These are phyloP conservation scores for Alosa alosa DNA, from an alignment of 2,113 vertebrate species.

Conservation along the genomic window DNA sequence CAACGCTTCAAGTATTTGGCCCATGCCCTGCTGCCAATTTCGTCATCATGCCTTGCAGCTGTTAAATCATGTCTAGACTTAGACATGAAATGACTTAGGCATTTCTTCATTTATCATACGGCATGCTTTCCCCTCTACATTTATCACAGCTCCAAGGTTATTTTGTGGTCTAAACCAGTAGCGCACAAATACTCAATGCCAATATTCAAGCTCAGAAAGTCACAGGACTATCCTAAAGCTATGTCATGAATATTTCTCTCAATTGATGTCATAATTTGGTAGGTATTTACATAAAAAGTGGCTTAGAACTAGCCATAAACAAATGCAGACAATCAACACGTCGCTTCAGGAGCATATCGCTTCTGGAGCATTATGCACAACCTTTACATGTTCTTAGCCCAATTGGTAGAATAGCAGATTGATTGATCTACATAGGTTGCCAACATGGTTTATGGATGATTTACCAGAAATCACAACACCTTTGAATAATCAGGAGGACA, in stretches of 20 bases:
- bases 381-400: neutral
- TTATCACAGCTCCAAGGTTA: slow-evolving; percentile 8
- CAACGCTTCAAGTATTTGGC: neutral
- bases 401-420: neutral
- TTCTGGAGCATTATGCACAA: neutral
- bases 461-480: neutral
- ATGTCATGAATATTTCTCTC: neutral
- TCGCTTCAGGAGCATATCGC: neutral
- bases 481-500: neutral
- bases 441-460: neutral
- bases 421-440: neutral
- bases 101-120: slow-evolving; percentile 28
- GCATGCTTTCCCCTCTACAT: neutral
- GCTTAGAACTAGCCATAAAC: neutral
- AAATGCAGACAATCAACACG: neutral
- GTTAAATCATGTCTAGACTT: slow-evolving; percentile 38
- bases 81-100: too few relatives aligned
- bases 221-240: neutral
- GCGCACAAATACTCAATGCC: neutral
- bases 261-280: neutral
- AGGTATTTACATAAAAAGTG: neutral
- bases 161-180: neutral
- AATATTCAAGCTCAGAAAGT: neutral
- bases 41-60: slow-evolving; percentile 14
- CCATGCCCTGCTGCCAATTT: neutral